A percentile compares a stretch with the other conserved stretches of the same genome.
phyloP scores from a whole-genome alignment of 2,113 vertebrate genomes.

The Planiliza haematocheilus region DNA sequence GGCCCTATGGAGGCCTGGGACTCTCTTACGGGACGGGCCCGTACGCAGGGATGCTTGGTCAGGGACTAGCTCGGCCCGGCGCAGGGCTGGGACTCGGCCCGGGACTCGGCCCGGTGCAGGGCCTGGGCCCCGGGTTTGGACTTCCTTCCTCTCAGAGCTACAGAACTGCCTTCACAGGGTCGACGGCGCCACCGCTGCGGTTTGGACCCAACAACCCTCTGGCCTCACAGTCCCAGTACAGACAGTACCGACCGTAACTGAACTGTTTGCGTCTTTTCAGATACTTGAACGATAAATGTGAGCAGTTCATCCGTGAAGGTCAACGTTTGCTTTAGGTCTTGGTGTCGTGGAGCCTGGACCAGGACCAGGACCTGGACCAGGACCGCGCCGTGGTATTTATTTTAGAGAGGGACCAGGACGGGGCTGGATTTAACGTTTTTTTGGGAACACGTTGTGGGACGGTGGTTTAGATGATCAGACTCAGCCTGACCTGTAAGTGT shows the following conservation, averaged over 20 bases:
- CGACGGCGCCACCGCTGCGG: conserved; percentile 81
- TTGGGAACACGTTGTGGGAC: too few species aligned
- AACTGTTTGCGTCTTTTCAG: neutral
- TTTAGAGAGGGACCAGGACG: too few species aligned
- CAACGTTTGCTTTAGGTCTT: too few species aligned
- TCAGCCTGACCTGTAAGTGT: too few species aligned
- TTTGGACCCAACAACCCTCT: conserved; percentile 81
- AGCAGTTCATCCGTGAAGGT: too few species aligned
- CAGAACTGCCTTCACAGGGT: conserved; percentile 86
- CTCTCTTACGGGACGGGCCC: conserved; percentile 84
- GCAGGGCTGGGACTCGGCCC: conserved; percentile 69
- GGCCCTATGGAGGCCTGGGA: conserved; percentile 86
- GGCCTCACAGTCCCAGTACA: conserved; percentile 77
- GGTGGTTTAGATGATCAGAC: too few species aligned
- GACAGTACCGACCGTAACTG: conserved; percentile 85
- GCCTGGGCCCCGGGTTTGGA: conserved; percentile 58
- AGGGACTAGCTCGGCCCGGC: conserved; percentile 80
- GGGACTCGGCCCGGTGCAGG: conserved; percentile 56
- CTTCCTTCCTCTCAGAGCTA: conserved; percentile 83
- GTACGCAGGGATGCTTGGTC: conserved; percentile 82
- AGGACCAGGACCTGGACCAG: too few species aligned
- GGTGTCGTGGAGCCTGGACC: too few species aligned
- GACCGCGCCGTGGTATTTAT: too few species aligned
- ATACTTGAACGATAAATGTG: neutral
- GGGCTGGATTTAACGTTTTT: too few species aligned